These are phyloP conservation scores for Spilogale gracilis DNA, from an alignment of 2,113 vertebrate species.

Conservation along the genomic window DNA sequence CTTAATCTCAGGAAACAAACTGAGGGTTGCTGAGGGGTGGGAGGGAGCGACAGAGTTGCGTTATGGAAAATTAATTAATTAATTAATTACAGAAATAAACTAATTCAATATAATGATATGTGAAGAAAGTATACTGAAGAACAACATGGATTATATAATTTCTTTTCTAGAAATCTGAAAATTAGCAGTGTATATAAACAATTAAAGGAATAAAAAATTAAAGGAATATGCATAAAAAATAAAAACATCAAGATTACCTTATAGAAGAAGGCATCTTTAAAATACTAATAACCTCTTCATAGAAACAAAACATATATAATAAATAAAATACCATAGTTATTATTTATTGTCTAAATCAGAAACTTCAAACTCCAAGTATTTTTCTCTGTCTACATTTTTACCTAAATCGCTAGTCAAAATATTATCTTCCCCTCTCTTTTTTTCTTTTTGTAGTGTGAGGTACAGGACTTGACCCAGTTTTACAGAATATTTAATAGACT, in stretches of 20 bases:
- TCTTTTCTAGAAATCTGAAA: too few species aligned
- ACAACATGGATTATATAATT: too few species aligned
- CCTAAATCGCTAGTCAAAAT: not conserved
- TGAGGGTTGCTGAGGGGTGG: too few species aligned
- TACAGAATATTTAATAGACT: not conserved
- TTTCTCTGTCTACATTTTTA: not conserved
- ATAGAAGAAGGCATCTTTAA: not conserved
- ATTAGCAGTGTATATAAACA: too few species aligned
- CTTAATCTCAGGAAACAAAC: too few species aligned
- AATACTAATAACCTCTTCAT: not conserved
- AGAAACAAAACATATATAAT: not conserved
- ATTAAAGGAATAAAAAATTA: too few species aligned
- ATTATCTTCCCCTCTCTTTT: not conserved
- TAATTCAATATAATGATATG: too few species aligned
- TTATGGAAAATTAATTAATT: too few species aligned
- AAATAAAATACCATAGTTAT: slow-evolving; percentile 26
- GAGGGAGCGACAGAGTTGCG: too few species aligned
- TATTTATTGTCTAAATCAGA: not conserved
- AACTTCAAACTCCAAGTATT: not conserved
- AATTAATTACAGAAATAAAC: too few species aligned
- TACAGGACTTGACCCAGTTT: not conserved
- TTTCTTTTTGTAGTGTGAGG: not conserved
- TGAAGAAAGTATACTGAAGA: too few species aligned
- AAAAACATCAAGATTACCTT: not conserved
- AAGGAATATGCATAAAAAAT: too few species aligned